A percentile compares a stretch with the other conserved stretches of the same genome.
Conservation (phyloP, 2,888 invertebrate genomes). For the Keiferia lycopersicella region DNA sequence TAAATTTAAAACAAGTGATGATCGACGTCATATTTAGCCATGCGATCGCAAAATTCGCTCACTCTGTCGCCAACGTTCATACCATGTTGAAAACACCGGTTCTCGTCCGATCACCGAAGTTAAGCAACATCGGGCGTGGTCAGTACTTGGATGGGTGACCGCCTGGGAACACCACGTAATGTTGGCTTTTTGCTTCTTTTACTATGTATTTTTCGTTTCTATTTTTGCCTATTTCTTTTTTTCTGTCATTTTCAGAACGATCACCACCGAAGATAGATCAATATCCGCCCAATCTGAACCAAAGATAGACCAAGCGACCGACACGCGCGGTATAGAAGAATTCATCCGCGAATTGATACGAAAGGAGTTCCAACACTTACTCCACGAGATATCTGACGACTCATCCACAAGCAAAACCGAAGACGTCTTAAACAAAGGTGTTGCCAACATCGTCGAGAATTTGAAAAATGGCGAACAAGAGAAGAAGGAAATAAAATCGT, state of each 20-base stretch:
- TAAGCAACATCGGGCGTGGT: constrained; percentile 57
- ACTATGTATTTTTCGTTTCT: constrained; percentile 24
- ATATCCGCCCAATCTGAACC: constrained; percentile 33
- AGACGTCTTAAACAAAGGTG: constrained; percentile 60
- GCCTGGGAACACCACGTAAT: constrained; percentile 49
- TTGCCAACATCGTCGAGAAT: constrained; percentile 62
- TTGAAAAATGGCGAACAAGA: constrained; percentile 45
- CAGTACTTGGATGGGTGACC: constrained; percentile 66
- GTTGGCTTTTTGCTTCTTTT: constrained; percentile 44
- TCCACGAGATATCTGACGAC: constrained; percentile 61
- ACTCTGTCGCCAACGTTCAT: constrained; percentile 59
- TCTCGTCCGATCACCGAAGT: constrained; percentile 64
- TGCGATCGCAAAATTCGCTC: not conserved
- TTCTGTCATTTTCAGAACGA: constrained; percentile 29
- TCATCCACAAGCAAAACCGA: constrained; percentile 46
- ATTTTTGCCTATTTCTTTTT: constrained; percentile 28
- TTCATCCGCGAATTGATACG: constrained; percentile 69
- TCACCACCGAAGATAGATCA: constrained; percentile 28
- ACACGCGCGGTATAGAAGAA: constrained; percentile 69
- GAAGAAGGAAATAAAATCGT: constrained; percentile 58
- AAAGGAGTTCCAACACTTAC: constrained; percentile 64
- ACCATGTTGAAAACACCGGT: constrained; percentile 62
- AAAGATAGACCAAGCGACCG: constrained; percentile 66
- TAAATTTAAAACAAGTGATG: no score
- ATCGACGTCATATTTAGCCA: no score